Evolutionary conservation across 2,113 vertebrate genomes (phyloP), one percentile per base, ranked within the genome.

Genomic region (rabbit (Oryctolagus cuniculus)): DNA sequence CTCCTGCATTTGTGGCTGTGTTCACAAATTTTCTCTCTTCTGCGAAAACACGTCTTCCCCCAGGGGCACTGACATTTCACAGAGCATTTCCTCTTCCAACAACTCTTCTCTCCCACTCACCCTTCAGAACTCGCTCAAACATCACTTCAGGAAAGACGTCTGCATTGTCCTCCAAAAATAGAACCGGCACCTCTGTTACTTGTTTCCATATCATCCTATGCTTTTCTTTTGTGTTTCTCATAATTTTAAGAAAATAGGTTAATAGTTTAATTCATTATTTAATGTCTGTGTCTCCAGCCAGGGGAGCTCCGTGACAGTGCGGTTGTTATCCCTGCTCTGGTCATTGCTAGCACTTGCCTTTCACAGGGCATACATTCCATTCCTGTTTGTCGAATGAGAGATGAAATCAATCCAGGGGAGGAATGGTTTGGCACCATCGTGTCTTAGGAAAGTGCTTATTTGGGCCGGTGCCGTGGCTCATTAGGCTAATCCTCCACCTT

Each of bases 281-380:
- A 55, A 29, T 10, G 1, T 72, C n/a, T 83, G 0, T 15, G 64
- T 70, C 36, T 83, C 53, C 16, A 27, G 8, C 10, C 34, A 87
- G 31, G 44, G 29, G 9, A 66, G 25, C 31, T 66, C 63, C 15
- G 6, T 38, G 19, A 49, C 55, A n/a, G 2, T 49, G 17, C 15
- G 61, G 34, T 44, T 44, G n/a, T 2, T 4, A 24, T 13, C 24
- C 8, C 0, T 0, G 36, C 51, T 27, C 0, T 6, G 16, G 31
- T 36, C 63, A n/a, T 17, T 49, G 1, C 8, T 64, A 27, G 6
- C 36, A 1, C 25, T 13, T 38, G 5, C 1, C 5, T 66, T 64
- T n/a, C 6, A 29, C 12, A 1, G 7, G 9, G 61, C 44, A 67
- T 17, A 29, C 51, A 6, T 11, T 34, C 31, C 24, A 0, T 8